Percentiles rank a stretch among this genome's conserved stretches.
Conservation (phyloP, 1,140 invertebrate species). For the Hirudo medicinalis region DNA sequence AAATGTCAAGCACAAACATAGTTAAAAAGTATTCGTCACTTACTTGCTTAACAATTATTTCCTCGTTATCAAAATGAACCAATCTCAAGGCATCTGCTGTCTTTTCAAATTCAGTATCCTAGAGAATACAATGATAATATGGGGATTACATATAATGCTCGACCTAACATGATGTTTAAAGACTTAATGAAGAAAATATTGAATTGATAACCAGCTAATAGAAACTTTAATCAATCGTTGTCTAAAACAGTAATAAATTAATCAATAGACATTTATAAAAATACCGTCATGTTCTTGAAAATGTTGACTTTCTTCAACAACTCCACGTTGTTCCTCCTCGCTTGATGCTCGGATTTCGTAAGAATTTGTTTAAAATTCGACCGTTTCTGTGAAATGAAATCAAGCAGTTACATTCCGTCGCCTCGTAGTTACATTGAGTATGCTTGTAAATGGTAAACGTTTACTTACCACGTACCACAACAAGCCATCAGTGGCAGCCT, state of each 20-base stretch:
- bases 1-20: too few species aligned
- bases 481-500: conserved; percentile 5
- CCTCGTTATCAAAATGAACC: background rate
- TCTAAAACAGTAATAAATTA: too few species aligned
- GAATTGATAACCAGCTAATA: too few species aligned
- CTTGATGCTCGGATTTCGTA: background rate
- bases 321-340: background rate
- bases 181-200: too few species aligned
- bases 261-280: background rate
- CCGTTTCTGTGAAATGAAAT: background rate
- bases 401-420: background rate
- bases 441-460: too few species aligned
- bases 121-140: background rate
- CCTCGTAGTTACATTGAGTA: too few species aligned
- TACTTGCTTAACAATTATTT: background rate
- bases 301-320: conserved; percentile 10
- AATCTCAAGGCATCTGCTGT: conserved; percentile 2
- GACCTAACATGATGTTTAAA: too few species aligned
- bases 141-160: too few species aligned
- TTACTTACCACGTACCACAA: conserved; percentile 2
- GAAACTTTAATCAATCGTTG: too few species aligned
- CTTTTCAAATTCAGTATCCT: conserved; percentile 4
- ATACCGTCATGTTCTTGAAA: conserved; percentile 8
- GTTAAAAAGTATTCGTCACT: background rate
- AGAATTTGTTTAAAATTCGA: conserved; percentile 8